These are phyloP conservation scores for Lophotis ruficrista DNA, from an alignment of 2,113 vertebrate genomes.

Conservation along the genomic window DNA sequence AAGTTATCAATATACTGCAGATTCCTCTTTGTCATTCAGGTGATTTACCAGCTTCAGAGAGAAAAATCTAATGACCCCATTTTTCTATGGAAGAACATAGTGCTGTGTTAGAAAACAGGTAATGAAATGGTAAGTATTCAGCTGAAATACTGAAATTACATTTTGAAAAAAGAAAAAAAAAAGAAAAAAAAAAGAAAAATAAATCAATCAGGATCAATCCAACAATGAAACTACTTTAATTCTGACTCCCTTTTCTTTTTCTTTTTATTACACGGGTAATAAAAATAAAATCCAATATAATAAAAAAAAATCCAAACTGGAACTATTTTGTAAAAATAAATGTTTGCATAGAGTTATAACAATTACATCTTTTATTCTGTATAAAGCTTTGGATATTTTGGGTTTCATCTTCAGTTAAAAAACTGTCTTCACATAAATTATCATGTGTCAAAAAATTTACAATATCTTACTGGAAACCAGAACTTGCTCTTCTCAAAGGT, in stretches of 20 bases:
- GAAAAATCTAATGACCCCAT: not conserved
- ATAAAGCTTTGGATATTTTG: not conserved
- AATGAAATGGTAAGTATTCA: not conserved
- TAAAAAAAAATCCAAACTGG: not conserved
- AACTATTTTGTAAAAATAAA: not conserved
- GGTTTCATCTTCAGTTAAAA: not conserved
- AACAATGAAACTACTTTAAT: not conserved
- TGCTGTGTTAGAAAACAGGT: not conserved
- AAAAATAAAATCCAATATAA: not conserved
- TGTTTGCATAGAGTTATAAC: not conserved
- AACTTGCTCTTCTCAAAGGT: not conserved
- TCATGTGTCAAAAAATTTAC: not conserved
- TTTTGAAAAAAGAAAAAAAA: not conserved
- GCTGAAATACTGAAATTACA: not conserved
- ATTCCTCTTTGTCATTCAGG: not conserved
- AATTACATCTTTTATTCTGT: not conserved
- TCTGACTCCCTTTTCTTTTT: not conserved
- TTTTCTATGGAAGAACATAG: not conserved
- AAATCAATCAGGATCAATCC: not conserved
- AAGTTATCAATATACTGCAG: not conserved
- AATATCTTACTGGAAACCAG: not conserved
- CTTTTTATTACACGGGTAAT: not conserved
- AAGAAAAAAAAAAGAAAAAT: not conserved
- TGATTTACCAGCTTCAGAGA: not conserved
- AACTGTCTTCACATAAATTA: not conserved